These are phyloP conservation scores for Leptinotarsa juncta DNA, from an alignment of 2,888 invertebrate species.

Conservation along the genomic window DNA sequence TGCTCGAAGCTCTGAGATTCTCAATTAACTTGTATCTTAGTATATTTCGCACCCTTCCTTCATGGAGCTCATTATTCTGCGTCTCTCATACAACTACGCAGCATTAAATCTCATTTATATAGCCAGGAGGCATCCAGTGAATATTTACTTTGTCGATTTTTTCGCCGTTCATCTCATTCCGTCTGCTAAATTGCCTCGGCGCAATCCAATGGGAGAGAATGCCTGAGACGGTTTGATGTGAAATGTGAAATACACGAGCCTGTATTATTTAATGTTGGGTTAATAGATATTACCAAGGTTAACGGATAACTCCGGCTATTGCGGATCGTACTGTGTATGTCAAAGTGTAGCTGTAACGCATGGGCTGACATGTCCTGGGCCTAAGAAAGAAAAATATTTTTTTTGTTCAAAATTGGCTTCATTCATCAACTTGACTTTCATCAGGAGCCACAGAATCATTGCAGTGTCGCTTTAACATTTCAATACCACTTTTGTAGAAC, in stretches of 20 bases:
- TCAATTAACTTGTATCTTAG: constrained; percentile 58
- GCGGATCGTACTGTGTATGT: constrained; percentile 6
- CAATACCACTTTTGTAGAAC: too few relatives aligned
- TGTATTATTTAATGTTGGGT: constrained; percentile 34
- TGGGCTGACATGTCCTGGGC: too few relatives aligned
- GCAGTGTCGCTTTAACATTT: too few relatives aligned
- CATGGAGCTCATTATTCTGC: constrained; percentile 55
- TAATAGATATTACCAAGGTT: constrained; percentile 35
- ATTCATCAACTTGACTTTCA: too few relatives aligned
- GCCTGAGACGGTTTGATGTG: constrained; percentile 27
- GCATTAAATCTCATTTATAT: constrained; percentile 50
- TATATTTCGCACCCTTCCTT: constrained; percentile 54
- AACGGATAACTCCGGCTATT: constrained; percentile 19
- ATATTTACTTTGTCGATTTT: constrained; percentile 40
- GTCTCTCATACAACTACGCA: constrained; percentile 41
- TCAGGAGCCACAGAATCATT: too few relatives aligned
- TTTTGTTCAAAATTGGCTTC: too few relatives aligned
- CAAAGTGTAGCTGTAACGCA: background rate
- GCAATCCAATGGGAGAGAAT: constrained; percentile 29
- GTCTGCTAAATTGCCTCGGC: constrained; percentile 34
- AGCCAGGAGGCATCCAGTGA: constrained; percentile 38
- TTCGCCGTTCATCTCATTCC: constrained; percentile 28
- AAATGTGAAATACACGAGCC: constrained; percentile 34
- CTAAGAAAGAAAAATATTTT: too few relatives aligned
- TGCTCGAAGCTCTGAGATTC: constrained; percentile 57